Percentiles rank a stretch among this genome's conserved stretches.
Conservation (phyloP, 2,113 vertebrate species). For the Sturnus vulgaris region DNA sequence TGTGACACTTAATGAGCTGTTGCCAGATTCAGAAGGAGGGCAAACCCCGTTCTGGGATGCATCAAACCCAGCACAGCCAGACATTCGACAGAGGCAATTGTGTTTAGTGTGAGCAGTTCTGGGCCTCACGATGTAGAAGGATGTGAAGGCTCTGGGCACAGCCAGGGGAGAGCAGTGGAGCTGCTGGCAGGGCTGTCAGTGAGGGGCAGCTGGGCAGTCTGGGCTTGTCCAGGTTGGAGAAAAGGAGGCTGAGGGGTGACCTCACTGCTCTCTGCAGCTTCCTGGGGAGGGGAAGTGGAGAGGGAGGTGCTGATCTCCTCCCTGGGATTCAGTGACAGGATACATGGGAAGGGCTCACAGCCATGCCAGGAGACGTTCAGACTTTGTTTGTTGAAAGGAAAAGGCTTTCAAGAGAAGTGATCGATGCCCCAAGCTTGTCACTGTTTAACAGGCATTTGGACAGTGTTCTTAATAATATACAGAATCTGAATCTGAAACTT, state of each 20-base stretch:
- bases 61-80: neutral
- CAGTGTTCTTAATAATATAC: neutral
- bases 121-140: neutral
- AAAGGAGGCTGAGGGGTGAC: neutral
- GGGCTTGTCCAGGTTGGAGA: neutral
- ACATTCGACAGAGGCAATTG: neutral
- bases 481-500: neutral
- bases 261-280: neutral
- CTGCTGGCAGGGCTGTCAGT: neutral
- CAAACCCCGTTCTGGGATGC: neutral
- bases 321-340: neutral
- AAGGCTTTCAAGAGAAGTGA: neutral
- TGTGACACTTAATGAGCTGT: neutral
- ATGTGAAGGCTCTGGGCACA: neutral
- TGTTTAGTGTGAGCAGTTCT: neutral
- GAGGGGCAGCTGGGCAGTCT: neutral
- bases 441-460: neutral
- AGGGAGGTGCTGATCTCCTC: neutral
- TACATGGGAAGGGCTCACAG: neutral
- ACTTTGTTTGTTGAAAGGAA: neutral
- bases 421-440: neutral
- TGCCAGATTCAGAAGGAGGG: neutral
- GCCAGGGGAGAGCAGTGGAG: neutral
- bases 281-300: neutral
- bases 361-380: accelerated